phyloP scores from a whole-genome alignment of 2,888 invertebrate species.

The Apamea monoglypha region DNA sequence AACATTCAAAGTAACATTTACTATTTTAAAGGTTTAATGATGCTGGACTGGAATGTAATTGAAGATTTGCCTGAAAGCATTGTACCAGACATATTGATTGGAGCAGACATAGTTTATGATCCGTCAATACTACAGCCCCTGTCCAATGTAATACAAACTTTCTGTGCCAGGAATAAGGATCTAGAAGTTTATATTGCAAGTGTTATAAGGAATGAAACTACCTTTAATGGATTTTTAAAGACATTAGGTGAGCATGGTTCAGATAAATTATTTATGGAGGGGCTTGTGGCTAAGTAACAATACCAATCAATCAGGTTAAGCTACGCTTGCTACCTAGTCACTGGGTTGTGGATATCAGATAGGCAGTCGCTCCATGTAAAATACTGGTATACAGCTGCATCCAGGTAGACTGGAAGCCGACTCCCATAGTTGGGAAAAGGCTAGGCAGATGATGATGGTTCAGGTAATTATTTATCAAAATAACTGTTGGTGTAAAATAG shows the following conservation, averaged over 20 bases:
- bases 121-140: slow-evolving; percentile 81
- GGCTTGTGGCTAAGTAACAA: no score
- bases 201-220: slow-evolving; percentile 91
- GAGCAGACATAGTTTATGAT: slow-evolving; percentile 87
- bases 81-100: slow-evolving; percentile 83
- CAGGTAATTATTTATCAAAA: no score
- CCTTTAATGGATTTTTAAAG: slow-evolving; percentile 90
- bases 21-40: slow-evolving; percentile 76
- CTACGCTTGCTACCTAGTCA: not conserved
- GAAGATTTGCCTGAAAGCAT: slow-evolving; percentile 69
- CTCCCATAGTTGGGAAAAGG: not conserved
- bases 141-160: slow-evolving; percentile 76
- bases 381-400: no score
- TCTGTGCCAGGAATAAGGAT: slow-evolving; percentile 75
- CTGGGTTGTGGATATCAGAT: no score
- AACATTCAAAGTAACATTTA: not conserved
- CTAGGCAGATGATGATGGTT: not conserved
- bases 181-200: slow-evolving; percentile 82
- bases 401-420: not conserved
- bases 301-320: not conserved
- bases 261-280: not conserved
- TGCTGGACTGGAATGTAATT: slow-evolving; percentile 81
- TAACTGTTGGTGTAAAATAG: not conserved
- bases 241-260: slow-evolving; percentile 85
- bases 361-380: no score